phyloP scores from a whole-genome alignment of 2,797 vertebrate genomes.

The Distichodus sexfasciatus region DNA sequence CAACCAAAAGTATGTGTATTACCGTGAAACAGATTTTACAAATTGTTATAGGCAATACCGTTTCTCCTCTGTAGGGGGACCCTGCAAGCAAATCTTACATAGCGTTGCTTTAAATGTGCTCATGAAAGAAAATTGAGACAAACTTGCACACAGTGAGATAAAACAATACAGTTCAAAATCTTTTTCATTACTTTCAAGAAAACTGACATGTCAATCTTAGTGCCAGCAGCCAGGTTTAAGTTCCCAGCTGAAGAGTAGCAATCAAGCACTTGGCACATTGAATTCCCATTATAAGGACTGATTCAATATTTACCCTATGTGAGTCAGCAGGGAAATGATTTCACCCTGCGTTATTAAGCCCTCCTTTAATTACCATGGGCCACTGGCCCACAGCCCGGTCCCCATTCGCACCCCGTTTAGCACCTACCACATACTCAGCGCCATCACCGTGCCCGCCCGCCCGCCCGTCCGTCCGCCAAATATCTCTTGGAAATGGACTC shows the following conservation, averaged over 20 bases:
- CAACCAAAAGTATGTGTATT: too few relatives aligned
- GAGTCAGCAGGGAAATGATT: slow-evolving; percentile 61
- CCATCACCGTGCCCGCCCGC: slow-evolving; percentile 40
- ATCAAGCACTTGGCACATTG: slow-evolving; percentile 61
- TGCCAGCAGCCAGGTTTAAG: slow-evolving; percentile 29
- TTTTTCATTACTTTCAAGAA: too few relatives aligned
- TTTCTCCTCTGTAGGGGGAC: too few relatives aligned
- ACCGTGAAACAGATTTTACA: too few relatives aligned
- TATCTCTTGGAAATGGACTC: slow-evolving; percentile 56
- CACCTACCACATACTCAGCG: slow-evolving; percentile 61
- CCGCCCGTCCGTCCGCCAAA: too few relatives aligned
- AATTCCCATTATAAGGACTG: slow-evolving; percentile 67
- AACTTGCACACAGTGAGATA: too few relatives aligned
- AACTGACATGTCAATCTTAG: background rate
- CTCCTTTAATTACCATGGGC: slow-evolving; percentile 73
- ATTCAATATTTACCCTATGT: slow-evolving; percentile 71
- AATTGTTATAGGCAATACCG: too few relatives aligned
- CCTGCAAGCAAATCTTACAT: too few relatives aligned
- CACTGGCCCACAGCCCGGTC: slow-evolving; percentile 63
- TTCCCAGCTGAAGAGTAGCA: slow-evolving; percentile 55
- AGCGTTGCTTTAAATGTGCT: too few relatives aligned
- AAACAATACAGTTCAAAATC: too few relatives aligned
- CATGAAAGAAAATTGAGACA: too few relatives aligned
- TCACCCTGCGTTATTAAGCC: slow-evolving; percentile 68
- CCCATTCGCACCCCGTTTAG: slow-evolving; percentile 57